Conservation (phyloP, 2,797 vertebrate species). For the Sylvia borin region DNA sequence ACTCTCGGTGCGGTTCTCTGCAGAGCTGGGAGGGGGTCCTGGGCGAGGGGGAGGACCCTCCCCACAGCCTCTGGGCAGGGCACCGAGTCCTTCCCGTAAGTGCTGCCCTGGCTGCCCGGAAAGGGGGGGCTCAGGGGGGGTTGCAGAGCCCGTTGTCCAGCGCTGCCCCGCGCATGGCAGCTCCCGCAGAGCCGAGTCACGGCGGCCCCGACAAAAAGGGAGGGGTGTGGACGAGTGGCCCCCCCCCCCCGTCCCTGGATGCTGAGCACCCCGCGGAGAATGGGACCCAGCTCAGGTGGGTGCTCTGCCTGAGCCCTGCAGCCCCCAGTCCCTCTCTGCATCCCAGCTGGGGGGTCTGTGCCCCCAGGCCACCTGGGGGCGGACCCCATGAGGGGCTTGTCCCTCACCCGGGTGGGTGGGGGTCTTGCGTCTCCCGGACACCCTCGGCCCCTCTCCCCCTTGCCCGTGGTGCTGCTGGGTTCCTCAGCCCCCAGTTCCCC, state of each 20-base stretch:
- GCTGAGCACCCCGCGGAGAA: not conserved
- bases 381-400: too few species aligned
- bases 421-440: not conserved
- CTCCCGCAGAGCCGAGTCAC: not conserved
- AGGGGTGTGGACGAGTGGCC: fast-evolving
- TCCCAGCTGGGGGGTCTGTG: not conserved
- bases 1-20: not conserved
- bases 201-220: not conserved
- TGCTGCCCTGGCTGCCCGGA: not conserved
- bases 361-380: fast-evolving
- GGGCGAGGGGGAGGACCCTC: not conserved
- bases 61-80: not conserved
- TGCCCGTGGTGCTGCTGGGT: not conserved
- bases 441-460: not conserved
- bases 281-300: not conserved
- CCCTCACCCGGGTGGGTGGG: fast-evolving
- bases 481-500: not conserved
- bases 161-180: not conserved
- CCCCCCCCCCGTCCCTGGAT: too few species aligned
- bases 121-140: not conserved
- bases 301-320: not conserved
- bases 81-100: not conserved
- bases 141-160: not conserved
- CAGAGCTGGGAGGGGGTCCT: not conserved
- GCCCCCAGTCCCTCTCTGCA: not conserved